A percentile compares a stretch with the other conserved stretches of the same genome.
phyloP scores from a whole-genome alignment of 2,888 invertebrate species.

The Incurvaria masculella region DNA sequence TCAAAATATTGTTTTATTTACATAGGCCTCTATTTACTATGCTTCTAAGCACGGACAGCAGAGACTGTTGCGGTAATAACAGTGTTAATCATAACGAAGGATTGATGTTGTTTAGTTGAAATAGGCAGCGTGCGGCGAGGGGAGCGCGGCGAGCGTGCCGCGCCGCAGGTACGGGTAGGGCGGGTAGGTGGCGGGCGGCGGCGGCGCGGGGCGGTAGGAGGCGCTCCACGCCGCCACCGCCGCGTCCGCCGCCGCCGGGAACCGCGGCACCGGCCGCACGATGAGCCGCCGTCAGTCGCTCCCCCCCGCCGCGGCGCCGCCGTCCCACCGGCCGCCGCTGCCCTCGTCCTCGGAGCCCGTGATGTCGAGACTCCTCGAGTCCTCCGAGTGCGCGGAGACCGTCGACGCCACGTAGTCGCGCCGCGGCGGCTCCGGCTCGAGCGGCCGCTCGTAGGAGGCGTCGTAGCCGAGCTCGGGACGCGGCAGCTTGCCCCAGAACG shows the following conservation, averaged over 20 bases:
- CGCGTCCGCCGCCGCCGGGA: slow-evolving; percentile 22
- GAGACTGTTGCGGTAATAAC: background rate
- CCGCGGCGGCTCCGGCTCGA: slow-evolving; percentile 18
- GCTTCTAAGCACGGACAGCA: background rate
- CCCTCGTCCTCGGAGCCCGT: slow-evolving; percentile 54
- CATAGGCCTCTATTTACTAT: too few species aligned
- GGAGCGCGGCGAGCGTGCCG: slow-evolving; percentile 30
- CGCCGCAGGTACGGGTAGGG: slow-evolving; percentile 21
- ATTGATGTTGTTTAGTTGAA: background rate
- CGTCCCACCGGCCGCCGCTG: slow-evolving; percentile 28
- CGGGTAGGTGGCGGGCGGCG: slow-evolving; percentile 24
- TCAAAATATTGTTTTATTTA: too few species aligned
- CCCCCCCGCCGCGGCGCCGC: slow-evolving; percentile 44
- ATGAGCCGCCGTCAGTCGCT: slow-evolving; percentile 21
- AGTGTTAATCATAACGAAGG: background rate
- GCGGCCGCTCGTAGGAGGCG: slow-evolving; percentile 35
- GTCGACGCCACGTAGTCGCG: slow-evolving; percentile 20
- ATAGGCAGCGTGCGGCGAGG: slow-evolving; percentile 33
- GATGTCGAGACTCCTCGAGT: slow-evolving; percentile 48
- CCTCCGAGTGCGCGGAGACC: slow-evolving; percentile 42
- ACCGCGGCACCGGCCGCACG: slow-evolving; percentile 54
- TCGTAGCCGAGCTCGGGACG: slow-evolving; percentile 29
- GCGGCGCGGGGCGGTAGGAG: slow-evolving; percentile 22
- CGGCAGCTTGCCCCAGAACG: slow-evolving; percentile 48
- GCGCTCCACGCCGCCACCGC: background rate